Evolutionary conservation across 2,888 invertebrate genomes (phyloP), one percentile per base, ranked within the genome.

Genomic region (Mimas tiliae): DNA sequence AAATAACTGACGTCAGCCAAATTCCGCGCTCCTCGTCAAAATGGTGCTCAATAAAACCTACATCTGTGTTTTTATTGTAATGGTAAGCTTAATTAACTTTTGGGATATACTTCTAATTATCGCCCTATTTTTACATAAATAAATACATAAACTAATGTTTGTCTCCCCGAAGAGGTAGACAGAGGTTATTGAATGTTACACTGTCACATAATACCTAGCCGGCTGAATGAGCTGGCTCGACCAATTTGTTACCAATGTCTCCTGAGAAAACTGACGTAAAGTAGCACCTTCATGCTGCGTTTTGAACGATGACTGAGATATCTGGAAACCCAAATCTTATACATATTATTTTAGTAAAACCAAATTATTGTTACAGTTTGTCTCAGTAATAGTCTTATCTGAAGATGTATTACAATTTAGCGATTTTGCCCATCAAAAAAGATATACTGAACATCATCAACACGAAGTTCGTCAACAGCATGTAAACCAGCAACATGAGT

Each of bases 21-120:
- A 19, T n/a, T 42, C 7, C 6, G 38, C 7, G 21, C 9, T 47
- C 21, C 9, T 34, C 2, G 11, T 12, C 0, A 55, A 48, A 27
- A 65, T 65, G 55, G 34, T 47, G 47, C 16, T 16, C 45, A 47
- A 34, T 47, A 65, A 47, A 53, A 65, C 34, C 7, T 19, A 14
- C 55, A 34, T 34, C 12, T 65, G 11, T 21, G 47, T 47, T 14
- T 55, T 33, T 33, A 19, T 47, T 16, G 21, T 47, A 55, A 16
- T 55, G 65, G 65, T 65, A 55, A 65, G 55, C n/a, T 53, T 21
- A 11, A 51, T 51, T 2, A 21, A 21, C 11, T 21, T 11, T 51
- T 21, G 4, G n/a, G n/a, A n/a, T n/a, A n/a, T n/a, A n/a, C n/a
- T n/a, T n/a, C n/a, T n/a, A n/a, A n/a, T n/a, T 33, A 33, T 7